phyloP scores from a whole-genome alignment of 2,888 invertebrate species.

The Marronus borbonicus region DNA sequence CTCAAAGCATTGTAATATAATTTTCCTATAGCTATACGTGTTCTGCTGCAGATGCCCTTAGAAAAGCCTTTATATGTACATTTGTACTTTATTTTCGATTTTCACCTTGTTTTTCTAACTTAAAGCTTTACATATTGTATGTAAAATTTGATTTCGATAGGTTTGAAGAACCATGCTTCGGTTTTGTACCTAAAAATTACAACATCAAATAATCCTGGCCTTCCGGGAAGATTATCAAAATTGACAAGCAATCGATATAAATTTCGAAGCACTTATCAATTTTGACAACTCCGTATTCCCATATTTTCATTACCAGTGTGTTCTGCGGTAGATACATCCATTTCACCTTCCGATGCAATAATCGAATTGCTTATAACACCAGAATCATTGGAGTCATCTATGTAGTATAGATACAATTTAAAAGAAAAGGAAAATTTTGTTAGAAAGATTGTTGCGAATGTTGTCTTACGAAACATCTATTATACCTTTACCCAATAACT shows the following conservation, averaged over 20 bases:
- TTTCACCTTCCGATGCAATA: slow-evolving; percentile 54
- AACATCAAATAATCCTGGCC: not conserved
- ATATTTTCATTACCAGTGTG: slow-evolving; percentile 47
- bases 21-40: not conserved
- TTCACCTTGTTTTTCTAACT: too few species aligned
- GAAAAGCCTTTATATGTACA: slow-evolving; percentile 15
- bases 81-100: slow-evolving; percentile 21
- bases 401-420: not conserved
- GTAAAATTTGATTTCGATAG: slow-evolving; percentile 43
- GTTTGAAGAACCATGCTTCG: slow-evolving; percentile 48
- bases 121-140: slow-evolving; percentile 45
- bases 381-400: slow-evolving; percentile 67
- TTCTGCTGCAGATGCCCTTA: not conserved
- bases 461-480: not conserved
- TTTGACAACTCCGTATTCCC: not conserved
- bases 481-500: slow-evolving; percentile 66
- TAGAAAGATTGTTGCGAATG: not conserved
- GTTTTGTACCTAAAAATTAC: slow-evolving; percentile 49
- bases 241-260: not conserved
- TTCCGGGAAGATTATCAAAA: not conserved
- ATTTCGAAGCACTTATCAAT: not conserved
- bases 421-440: not conserved
- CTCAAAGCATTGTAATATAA: too few species aligned
- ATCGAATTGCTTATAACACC: slow-evolving; percentile 61
- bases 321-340: slow-evolving; percentile 49